A percentile compares a stretch with the other conserved stretches of the same genome.
Conservation (phyloP, 1,140 invertebrate species). For the Meloidogyne hapla region DNA sequence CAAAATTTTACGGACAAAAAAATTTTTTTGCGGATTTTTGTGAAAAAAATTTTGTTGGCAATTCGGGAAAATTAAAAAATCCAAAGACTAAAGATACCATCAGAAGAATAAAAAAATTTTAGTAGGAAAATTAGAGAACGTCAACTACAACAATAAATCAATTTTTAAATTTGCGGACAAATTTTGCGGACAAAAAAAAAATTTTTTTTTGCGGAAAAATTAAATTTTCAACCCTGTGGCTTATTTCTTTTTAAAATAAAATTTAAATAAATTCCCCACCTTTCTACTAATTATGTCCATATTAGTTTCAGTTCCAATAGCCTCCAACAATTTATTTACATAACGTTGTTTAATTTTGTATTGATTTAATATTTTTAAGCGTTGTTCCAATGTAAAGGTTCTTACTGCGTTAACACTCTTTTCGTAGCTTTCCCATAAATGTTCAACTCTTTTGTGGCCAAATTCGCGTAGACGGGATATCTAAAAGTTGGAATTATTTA, state of each 20-base stretch:
- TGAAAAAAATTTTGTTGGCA: no score
- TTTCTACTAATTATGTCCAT: conserved; percentile 48
- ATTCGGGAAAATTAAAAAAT: no score
- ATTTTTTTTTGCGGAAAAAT: background rate
- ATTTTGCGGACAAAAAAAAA: no score
- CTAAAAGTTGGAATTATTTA: conserved; percentile 28
- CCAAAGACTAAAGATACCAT: no score
- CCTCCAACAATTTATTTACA: conserved; percentile 58
- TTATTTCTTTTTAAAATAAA: no score
- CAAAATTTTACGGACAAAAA: no score
- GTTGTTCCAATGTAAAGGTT: conserved; percentile 61
- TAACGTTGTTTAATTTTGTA: conserved; percentile 63
- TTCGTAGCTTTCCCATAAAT: conserved; percentile 60
- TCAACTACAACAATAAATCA: no score
- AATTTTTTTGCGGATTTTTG: no score
- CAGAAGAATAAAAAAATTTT: no score
- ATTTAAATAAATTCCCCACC: conserved; percentile 29
- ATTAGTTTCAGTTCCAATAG: conserved; percentile 51
- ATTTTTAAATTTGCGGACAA: no score
- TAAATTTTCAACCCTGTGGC: background rate
- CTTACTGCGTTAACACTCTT: conserved; percentile 58
- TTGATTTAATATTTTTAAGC: conserved; percentile 59
- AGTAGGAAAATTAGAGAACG: no score
- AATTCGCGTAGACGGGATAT: conserved; percentile 57
- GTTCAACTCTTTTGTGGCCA: conserved; percentile 56